These are phyloP conservation scores for Euzophera pinguis DNA, from an alignment of 2,888 invertebrate genomes.

Conservation along the genomic window DNA sequence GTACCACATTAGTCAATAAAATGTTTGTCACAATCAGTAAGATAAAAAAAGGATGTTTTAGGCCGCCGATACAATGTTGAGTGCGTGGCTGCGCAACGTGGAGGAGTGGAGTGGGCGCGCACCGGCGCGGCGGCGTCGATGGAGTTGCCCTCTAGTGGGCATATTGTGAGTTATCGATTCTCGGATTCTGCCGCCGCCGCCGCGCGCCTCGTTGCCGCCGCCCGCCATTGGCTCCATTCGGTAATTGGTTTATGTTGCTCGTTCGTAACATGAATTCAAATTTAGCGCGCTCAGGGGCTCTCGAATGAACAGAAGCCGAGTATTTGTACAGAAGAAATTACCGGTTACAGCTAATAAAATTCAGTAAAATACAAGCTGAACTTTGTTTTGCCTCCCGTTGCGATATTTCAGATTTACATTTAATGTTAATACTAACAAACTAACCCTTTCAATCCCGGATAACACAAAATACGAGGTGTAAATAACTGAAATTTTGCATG, in stretches of 20 bases:
- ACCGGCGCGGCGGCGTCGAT: constrained; percentile 63
- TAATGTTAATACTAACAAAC: too few relatives aligned
- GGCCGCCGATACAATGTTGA: constrained; percentile 56
- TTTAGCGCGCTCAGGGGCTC: constrained; percentile 68
- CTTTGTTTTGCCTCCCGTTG: constrained; percentile 35
- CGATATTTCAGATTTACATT: neutral
- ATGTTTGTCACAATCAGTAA: too few relatives aligned
- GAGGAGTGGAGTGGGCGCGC: constrained; percentile 74
- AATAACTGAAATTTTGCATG: too few relatives aligned
- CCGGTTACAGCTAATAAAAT: constrained; percentile 57
- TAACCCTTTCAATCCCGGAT: too few relatives aligned
- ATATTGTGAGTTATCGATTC: constrained; percentile 79
- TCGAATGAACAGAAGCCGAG: constrained; percentile 53
- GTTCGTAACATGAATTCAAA: constrained; percentile 78
- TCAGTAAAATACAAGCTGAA: constrained; percentile 47
- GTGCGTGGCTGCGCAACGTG: constrained; percentile 68
- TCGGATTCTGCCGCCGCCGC: constrained; percentile 53
- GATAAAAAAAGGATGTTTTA: neutral
- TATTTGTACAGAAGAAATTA: constrained; percentile 58
- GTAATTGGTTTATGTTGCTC: constrained; percentile 76
- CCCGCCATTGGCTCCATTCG: constrained; percentile 61
- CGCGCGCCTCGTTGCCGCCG: too few relatives aligned
- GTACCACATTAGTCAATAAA: too few relatives aligned
- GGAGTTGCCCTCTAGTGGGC: constrained; percentile 75
- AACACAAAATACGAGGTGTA: too few relatives aligned